Evolutionary conservation across 2,888 invertebrate species (phyloP).

Genomic region (Hemicrepidius hirtus): DNA sequence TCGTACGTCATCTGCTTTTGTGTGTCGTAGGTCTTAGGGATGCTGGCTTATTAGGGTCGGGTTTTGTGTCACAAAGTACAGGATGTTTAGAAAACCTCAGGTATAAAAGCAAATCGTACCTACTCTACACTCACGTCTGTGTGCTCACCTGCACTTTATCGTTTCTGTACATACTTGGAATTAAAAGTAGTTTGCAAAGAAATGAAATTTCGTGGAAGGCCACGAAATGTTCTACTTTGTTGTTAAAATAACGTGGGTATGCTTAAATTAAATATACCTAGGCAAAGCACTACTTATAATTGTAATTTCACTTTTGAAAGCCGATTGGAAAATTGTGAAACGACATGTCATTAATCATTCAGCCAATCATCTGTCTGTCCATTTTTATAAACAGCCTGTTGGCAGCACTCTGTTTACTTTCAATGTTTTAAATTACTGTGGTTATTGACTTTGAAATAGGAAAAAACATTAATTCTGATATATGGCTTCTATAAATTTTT

Average conservation of each 20-base stretch:
- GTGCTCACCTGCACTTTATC: slow-evolving; percentile 54
- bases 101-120: slow-evolving; percentile 55
- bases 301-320: slow-evolving; percentile 15
- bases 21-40: slow-evolving; percentile 63
- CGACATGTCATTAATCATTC: slow-evolving; percentile 18
- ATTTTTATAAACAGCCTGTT: slow-evolving; percentile 19
- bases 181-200: slow-evolving; percentile 42
- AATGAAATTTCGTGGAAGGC: neutral
- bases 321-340: neutral
- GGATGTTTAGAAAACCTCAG: slow-evolving; percentile 69
- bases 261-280: slow-evolving; percentile 7
- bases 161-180: slow-evolving; percentile 46
- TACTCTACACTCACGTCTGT: slow-evolving; percentile 40
- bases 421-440: slow-evolving; percentile 3
- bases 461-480: neutral
- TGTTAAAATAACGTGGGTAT: neutral
- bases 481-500: neutral
- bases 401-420: slow-evolving; percentile 2
- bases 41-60: slow-evolving; percentile 68
- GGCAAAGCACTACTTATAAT: neutral
- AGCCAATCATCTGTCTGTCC: slow-evolving; percentile 16
- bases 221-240: neutral
- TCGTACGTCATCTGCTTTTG: slow-evolving; percentile 67
- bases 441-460: slow-evolving; percentile 12
- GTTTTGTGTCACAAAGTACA: slow-evolving; percentile 67